Evolutionary conservation across 2,888 invertebrate genomes (phyloP), one percentile per base, ranked within the genome.

Genomic region (Protophormia terraenovae): DNA sequence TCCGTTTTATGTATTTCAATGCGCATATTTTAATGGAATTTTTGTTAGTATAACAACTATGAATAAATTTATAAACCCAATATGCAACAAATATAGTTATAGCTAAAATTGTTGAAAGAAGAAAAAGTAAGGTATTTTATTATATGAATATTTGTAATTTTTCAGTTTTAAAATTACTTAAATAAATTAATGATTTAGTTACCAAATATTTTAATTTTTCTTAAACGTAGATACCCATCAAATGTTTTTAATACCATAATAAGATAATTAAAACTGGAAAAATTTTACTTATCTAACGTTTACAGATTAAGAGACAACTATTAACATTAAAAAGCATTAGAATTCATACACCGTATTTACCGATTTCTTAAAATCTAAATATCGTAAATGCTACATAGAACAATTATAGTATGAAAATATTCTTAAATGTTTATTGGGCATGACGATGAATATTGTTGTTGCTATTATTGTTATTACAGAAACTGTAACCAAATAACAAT

Each of bases 401-500:
- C n/a, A 45, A 6, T 6, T n/a, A 29, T 19, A n/a, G n/a, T n/a
- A n/a, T 45, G 19, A 67, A 24, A 5, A 22, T 16, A 14, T 35
- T 7, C 32, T 19, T 14, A 58, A 73, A 66, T 80, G 80, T 47
- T 58, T 66, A 80, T 67, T 73, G 80, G 80, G 80, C 47, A 58
- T 58, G 35, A 58, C 66, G 22, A 29, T 19, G 7, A 35, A 69
- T 62, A 38, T 45, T 14, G 35, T 47, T 66, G 45, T 45, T 64
- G 19, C n/a, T 71, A 53, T 72, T 72, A 66, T 76, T 69, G 27
- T 53, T 81, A 60, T 60, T 60, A 60, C 60, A 62, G 38, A 47
- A 53, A 47, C 14, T 69, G 77, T 73, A 77, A 73, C 62, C 77
- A 78, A 77, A 78, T 69, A 77, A 73, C 67, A 81, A 69, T 73